These are phyloP conservation scores for Acrossocheilus fasciatus DNA, from an alignment of 2,797 vertebrate species.

Conservation along the genomic window DNA sequence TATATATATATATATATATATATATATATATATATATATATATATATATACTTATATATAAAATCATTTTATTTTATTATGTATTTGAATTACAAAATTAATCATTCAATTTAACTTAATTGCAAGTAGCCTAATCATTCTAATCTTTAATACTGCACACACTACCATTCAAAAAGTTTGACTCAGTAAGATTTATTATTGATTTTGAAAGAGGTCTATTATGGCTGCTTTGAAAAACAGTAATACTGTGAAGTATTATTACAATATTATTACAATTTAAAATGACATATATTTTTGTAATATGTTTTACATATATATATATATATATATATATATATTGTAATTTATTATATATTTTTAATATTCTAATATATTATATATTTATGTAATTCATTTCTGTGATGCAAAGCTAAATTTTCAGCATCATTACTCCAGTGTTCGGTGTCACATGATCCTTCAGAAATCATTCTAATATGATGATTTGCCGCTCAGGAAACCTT, in stretches of 20 bases:
- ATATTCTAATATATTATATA: not conserved
- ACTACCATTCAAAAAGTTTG: not conserved
- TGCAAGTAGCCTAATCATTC: too few species aligned
- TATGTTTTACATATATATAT: not conserved
- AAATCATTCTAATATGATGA: not conserved
- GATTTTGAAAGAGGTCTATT: not conserved
- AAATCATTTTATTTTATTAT: not conserved
- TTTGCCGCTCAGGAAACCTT: not conserved
- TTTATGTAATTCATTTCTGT: not conserved
- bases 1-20: too few species aligned
- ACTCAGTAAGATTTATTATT: not conserved
- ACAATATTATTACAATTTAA: not conserved
- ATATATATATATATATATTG: not conserved
- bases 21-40: too few species aligned
- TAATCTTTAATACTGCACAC: not conserved
- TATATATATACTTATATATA: too few species aligned
- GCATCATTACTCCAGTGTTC: not conserved
- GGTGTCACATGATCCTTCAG: not conserved
- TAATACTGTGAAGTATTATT: not conserved
- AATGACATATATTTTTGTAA: not conserved
- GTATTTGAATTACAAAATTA: not conserved
- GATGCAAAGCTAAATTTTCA: too few species aligned
- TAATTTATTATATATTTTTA: too few species aligned
- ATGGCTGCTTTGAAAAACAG: not conserved
- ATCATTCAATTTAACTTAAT: not conserved